A percentile compares a stretch with the other conserved stretches of the same genome.
phyloP scores from a whole-genome alignment of 2,888 invertebrate genomes.

The Pemphredon lugubris region DNA sequence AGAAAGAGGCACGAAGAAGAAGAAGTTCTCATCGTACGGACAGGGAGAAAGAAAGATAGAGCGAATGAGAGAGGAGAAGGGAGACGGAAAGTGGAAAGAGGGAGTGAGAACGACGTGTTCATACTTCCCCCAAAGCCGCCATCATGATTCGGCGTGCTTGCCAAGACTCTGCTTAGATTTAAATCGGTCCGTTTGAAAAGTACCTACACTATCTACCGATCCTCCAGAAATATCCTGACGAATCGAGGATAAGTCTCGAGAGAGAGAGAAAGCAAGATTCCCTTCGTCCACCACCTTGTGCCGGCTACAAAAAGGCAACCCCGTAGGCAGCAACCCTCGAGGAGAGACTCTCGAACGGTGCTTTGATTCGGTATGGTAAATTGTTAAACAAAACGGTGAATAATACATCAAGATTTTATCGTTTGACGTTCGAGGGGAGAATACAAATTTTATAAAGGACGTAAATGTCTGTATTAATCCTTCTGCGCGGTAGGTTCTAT shows the following conservation, averaged over 20 bases:
- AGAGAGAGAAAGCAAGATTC: no score
- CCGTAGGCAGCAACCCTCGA: no score
- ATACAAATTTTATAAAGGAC: not conserved
- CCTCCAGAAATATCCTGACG: constrained; percentile 40
- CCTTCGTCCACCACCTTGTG: no score
- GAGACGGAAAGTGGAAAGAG: constrained; percentile 22
- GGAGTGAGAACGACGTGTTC: constrained; percentile 58
- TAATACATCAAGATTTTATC: no score
- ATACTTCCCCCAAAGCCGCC: no score
- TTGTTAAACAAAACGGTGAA: no score
- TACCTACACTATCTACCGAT: constrained; percentile 29
- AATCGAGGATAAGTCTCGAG: constrained; percentile 31
- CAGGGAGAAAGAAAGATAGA: not conserved
- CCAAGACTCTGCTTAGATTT: constrained; percentile 59
- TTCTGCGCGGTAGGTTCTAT: not conserved
- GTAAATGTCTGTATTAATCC: not conserved
- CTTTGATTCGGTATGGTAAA: not conserved
- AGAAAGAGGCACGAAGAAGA: no score
- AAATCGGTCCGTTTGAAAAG: constrained; percentile 57
- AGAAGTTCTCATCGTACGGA: no score
- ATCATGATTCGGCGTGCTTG: constrained; percentile 44
- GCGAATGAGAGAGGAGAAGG: constrained; percentile 8
- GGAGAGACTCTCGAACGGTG: no score
- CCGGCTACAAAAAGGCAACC: constrained; percentile 7
- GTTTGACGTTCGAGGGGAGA: no score